A percentile compares a stretch with the other conserved stretches of the same genome.
Conservation (phyloP, 2,797 vertebrate genomes). For the Rallus crepitans region DNA sequence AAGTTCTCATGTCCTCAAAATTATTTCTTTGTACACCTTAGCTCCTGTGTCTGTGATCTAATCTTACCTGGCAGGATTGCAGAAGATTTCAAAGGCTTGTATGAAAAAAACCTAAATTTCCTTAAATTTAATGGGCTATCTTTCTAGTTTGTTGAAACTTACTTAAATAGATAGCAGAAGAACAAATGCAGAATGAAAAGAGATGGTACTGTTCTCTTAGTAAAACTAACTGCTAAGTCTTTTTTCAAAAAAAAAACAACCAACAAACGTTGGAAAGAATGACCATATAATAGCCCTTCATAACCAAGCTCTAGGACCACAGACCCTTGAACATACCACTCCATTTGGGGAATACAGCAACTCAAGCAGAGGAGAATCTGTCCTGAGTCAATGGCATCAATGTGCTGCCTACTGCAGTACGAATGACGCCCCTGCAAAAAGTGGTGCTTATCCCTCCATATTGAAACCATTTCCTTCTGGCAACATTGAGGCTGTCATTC, state of each 20-base stretch:
- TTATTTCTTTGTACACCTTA: not conserved
- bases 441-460: not conserved
- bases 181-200: not conserved
- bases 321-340: not conserved
- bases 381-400: not conserved
- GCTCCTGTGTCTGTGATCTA: not conserved
- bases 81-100: not conserved
- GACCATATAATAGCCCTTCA: not conserved
- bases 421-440: not conserved
- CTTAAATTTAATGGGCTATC: not conserved
- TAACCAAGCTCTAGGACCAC: not conserved
- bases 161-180: not conserved
- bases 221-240: not conserved
- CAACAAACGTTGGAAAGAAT: not conserved
- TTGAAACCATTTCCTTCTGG: not conserved
- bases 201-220: not conserved
- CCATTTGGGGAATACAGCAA: not conserved
- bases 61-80: not conserved
- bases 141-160: not conserved
- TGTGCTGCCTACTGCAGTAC: not conserved
- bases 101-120: not conserved
- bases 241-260: not conserved
- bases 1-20: not conserved
- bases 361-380: not conserved
- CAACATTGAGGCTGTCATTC: not conserved